Evolutionary conservation across 92 coral and sea anemone genomes (phyloP), one percentile per base, ranked within the genome.

Genomic region (Epizoanthus illoricatus): DNA sequence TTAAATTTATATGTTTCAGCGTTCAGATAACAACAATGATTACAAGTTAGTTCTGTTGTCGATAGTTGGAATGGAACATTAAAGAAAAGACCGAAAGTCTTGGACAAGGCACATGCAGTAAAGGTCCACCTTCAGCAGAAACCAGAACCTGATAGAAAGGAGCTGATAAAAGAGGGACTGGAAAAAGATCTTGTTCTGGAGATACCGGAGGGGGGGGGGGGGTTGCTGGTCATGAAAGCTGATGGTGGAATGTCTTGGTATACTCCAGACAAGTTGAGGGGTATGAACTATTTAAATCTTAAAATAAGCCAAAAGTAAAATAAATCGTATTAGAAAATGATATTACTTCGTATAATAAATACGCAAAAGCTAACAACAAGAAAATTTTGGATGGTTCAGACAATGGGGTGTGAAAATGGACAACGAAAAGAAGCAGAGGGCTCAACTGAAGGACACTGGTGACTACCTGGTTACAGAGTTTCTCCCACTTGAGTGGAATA

Each of bases 321-420:
- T 5, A 43, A 43, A 43, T 5, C 4, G 23, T 62, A 62, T n/a
- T 62, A 58, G 5, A 13, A 1, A n/a, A 13, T 58, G 5, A n/a
- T 58, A 13, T 58, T 58, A 58, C 18, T 9, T 16, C 1, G 10
- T 8, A 58, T 58, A 13, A 58, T 58, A 58, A 13, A n/a, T n/a
- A 10, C 5, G 2, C 16, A 58, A 13, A 58, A 58, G 17, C 20
- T 58, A 13, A 13, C 63, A 36, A 4, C 8, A 43, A 43, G 5
- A 43, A 43, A 43, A 43, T 43, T 43, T 5, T 7, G 4, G 75
- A 39, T 66, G 75, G 84, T 80, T 80, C 54, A 65, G 33, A 17
- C 18, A 39, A 42, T 66, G 75, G 75, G 74, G 74, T n/a, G 54
- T 79, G 18, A 39, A 79, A 49, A 39, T 40, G 74, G 74, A 65